These are phyloP conservation scores for Mantis religiosa DNA, from an alignment of 2,888 invertebrate species.

Conservation along the genomic window DNA sequence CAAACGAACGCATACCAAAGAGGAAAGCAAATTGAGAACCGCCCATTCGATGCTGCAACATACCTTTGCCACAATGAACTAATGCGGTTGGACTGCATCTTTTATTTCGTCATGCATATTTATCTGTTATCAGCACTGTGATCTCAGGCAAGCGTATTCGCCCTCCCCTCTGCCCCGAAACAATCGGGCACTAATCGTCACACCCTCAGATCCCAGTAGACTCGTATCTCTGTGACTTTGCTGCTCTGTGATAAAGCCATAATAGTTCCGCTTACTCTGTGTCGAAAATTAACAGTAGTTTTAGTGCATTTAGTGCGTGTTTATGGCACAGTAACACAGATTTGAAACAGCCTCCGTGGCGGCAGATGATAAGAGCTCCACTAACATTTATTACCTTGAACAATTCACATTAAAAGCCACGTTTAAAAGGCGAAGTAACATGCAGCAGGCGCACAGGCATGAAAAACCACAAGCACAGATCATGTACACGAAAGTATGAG, in stretches of 20 bases:
- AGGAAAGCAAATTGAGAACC: too few relatives aligned
- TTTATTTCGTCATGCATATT: neutral
- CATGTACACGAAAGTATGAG: too few relatives aligned
- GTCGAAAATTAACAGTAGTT: neutral
- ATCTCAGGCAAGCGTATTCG: neutral
- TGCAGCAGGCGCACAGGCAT: too few relatives aligned
- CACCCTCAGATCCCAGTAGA: neutral
- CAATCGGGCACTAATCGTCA: neutral
- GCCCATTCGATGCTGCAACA: too few relatives aligned
- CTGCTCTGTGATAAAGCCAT: neutral
- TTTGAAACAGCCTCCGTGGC: too few relatives aligned
- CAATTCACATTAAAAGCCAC: neutral
- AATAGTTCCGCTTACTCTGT: neutral
- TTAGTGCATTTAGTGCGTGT: neutral
- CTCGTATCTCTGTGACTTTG: neutral
- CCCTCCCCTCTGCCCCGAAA: neutral
- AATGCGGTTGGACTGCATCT: neutral
- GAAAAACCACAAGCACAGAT: too few relatives aligned
- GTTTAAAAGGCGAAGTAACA: too few relatives aligned
- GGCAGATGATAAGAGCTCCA: neutral
- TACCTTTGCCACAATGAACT: too few relatives aligned
- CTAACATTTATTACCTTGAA: neutral
- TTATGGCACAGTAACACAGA: neutral
- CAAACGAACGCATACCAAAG: too few relatives aligned
- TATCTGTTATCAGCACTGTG: neutral